phyloP scores from a whole-genome alignment of 1,140 invertebrate species.

The Drosophila mayri region DNA sequence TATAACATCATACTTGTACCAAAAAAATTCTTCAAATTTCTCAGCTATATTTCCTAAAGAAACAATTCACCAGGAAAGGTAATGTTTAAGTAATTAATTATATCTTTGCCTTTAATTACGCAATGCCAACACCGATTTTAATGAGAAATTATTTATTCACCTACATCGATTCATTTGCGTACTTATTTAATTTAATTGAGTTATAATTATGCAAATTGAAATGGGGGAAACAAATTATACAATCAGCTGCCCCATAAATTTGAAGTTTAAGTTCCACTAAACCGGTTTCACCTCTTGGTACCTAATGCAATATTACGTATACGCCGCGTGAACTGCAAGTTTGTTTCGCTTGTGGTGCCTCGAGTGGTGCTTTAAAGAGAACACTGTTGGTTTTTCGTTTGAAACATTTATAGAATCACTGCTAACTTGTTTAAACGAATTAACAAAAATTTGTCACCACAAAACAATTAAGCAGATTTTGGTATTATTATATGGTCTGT shows the following conservation, averaged over 20 bases:
- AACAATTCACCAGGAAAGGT: not conserved
- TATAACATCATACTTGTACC: too few relatives aligned
- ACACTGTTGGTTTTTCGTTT: not conserved
- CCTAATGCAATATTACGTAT: conserved; percentile 55
- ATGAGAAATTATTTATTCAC: conserved; percentile 21
- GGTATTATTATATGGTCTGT: conserved; percentile 40
- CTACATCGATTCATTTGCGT: conserved; percentile 2
- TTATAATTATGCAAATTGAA: conserved; percentile 39
- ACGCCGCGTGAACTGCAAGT: conserved; percentile 32
- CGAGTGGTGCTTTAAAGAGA: conserved; percentile 2
- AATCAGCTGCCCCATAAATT: conserved; percentile 21
- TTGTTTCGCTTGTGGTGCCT: conserved; percentile 8
- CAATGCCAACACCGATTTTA: conserved; percentile 11
- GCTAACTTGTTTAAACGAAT: not conserved
- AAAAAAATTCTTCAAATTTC: not conserved
- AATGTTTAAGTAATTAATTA: not conserved
- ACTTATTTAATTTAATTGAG: conserved; percentile 19
- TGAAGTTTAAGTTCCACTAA: conserved; percentile 31
- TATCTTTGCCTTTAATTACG: not conserved
- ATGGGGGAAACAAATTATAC: conserved; percentile 24
- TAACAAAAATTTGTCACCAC: conserved; percentile 5
- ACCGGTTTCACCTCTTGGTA: conserved; percentile 49
- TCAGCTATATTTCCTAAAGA: not conserved
- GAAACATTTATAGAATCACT: not conserved
- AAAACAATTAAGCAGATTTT: conserved; percentile 12